Base-by-base conservation (phyloP, 2,888 invertebrate genomes). In the Cryptocheilus praepositus region DNA sequence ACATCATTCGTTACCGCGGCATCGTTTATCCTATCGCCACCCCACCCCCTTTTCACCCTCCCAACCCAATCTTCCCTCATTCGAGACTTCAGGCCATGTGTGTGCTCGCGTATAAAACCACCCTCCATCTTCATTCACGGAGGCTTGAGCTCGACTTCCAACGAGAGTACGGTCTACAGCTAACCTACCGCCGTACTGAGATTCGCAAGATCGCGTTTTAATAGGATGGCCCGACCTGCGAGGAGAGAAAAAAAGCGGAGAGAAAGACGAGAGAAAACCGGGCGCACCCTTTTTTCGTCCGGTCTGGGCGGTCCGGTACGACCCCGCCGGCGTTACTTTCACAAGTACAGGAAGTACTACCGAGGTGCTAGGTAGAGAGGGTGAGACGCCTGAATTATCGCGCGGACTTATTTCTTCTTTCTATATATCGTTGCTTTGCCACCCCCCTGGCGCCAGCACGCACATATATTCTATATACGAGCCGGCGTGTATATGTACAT, bases 351-450 rank as follows among this genome's bases (percentile, higher is more conserved):
- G 67, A 73, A 80, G 67, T 63, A 66, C 64, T 49, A 22, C 55
- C 54, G 66, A 64, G 70, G 71, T 64, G 70, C 66, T 71, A 55
- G 67, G 70, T 65, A 61, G 70, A 61, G 70, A 55, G 63, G 64
- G 68, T 54, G 55, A 71, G 65, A 57, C 66, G 64, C 61, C 65
- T 78, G 80, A 82, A 81, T 82, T 82, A 82, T 83, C 81, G 76
- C 71, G 46, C 61, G 60, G 68, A 72, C 74, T 80, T 80, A 71
- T 81, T 80, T 79, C 80, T 76, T 76, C 76, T 69, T 78, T 74
- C 68, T 66, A 56, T 71, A 62, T 69, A 60, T 64, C 66, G 76
- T 70, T 55, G 36, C 64, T 71, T 73, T 70, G 62, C 54, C n/a
- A n/a, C n/a, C 36, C 49, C 49, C 49, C 49, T 49, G 18, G 46